Evolutionary conservation across 2,113 vertebrate species (phyloP).

Genomic region (Ammospiza caudacuta): DNA sequence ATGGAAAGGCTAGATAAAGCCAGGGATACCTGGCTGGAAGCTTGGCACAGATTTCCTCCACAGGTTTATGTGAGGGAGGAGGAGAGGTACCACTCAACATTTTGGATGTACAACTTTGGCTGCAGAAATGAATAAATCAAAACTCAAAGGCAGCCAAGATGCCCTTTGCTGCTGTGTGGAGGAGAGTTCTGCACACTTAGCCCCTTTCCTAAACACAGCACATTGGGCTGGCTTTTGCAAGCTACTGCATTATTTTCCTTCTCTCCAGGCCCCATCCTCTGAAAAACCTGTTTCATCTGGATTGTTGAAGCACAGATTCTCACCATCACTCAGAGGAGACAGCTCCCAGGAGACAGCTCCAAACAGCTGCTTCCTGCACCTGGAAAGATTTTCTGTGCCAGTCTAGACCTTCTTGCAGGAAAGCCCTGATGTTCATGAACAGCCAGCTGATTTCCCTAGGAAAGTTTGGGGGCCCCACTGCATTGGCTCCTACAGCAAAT

Average conservation of each 20-base stretch:
- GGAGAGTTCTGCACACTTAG: not conserved
- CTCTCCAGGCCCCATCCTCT: not conserved
- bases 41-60: not conserved
- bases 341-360: not conserved
- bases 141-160: constrained; percentile 26
- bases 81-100: not conserved
- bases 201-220: constrained; percentile 8
- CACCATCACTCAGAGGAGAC: not conserved
- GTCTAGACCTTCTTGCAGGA: not conserved
- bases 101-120: constrained; percentile 28
- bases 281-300: not conserved
- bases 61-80: not conserved
- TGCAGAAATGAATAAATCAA: constrained; percentile 40
- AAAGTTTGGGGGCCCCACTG: not conserved
- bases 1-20: not conserved
- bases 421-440: not conserved
- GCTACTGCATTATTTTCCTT: not conserved
- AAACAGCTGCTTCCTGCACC: not conserved
- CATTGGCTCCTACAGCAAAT: not conserved
- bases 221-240: not conserved
- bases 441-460: not conserved
- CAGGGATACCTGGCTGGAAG: not conserved
- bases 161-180: constrained; percentile 9
- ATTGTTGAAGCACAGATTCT: not conserved
- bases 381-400: not conserved